A percentile compares a stretch with the other conserved stretches of the same genome.
Conservation (phyloP, 2,797 vertebrate genomes). For the Acomys russatus region DNA sequence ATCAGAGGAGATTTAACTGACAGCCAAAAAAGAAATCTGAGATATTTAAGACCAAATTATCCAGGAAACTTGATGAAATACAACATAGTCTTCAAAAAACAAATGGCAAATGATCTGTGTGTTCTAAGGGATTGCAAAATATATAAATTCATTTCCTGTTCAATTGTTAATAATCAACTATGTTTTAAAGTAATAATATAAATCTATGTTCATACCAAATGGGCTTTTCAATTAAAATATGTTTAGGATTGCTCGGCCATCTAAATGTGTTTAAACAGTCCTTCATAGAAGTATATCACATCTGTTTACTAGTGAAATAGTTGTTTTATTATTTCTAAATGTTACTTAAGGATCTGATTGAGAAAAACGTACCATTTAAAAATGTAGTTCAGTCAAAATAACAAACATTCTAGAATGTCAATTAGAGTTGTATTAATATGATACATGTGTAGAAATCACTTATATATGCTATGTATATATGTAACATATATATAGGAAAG, state of each 20-base stretch:
- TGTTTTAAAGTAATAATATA: neutral
- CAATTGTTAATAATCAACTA: neutral
- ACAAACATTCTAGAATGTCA: neutral
- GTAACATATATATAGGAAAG: too few species aligned
- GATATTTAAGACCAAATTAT: neutral
- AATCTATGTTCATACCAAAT: neutral
- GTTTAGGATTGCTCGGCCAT: neutral
- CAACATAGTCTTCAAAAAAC: neutral
- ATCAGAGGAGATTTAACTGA: slow-evolving; percentile 63
- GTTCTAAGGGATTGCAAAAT: neutral
- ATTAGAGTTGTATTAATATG: neutral
- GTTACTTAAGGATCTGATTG: neutral
- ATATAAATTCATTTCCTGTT: neutral
- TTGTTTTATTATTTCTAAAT: neutral
- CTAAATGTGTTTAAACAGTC: neutral
- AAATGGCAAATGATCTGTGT: neutral
- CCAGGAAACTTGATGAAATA: neutral
- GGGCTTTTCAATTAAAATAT: neutral
- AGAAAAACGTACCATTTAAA: neutral
- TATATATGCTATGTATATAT: neutral
- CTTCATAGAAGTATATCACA: neutral
- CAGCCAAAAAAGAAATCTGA: slow-evolving; percentile 24
- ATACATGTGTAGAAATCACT: neutral
- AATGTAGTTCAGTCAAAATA: neutral
- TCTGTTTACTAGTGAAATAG: neutral